Evolutionary conservation across 2,888 invertebrate genomes (phyloP).

Genomic region (Xanthostigma xanthostigma): DNA sequence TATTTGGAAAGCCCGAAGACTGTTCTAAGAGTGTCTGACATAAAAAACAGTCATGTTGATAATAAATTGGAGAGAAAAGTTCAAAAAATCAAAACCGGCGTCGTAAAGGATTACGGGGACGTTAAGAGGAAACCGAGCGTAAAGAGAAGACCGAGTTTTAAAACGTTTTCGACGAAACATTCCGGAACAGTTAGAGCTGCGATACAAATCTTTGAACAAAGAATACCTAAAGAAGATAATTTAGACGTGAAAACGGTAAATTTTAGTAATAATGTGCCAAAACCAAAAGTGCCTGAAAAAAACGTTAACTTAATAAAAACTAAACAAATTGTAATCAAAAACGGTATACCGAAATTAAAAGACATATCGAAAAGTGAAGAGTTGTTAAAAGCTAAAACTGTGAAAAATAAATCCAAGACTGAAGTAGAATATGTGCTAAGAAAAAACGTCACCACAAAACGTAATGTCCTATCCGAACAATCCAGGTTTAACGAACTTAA

Average conservation of each 20-base stretch:
- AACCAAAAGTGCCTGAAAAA: constrained; percentile 46
- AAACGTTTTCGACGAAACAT: constrained; percentile 19
- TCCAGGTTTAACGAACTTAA: too few species aligned
- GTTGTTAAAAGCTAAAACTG: too few species aligned
- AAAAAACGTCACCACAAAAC: too few species aligned
- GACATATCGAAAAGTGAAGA: constrained; percentile 8
- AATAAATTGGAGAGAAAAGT: constrained; percentile 16
- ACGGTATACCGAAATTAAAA: constrained; percentile 37
- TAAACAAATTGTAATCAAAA: constrained; percentile 36
- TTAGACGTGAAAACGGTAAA: background rate
- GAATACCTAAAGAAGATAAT: constrained; percentile 14
- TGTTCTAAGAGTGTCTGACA: background rate
- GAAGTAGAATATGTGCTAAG: too few species aligned
- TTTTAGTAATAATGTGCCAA: constrained; percentile 23
- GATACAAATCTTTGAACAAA: constrained; percentile 26
- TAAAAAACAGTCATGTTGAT: background rate
- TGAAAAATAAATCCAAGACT: too few species aligned
- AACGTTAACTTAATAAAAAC: constrained; percentile 37
- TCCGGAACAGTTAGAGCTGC: constrained; percentile 23
- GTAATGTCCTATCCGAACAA: too few species aligned
- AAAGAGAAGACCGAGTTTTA: constrained; percentile 28
- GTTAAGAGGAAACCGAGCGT: constrained; percentile 11
- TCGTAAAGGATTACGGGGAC: constrained; percentile 7
- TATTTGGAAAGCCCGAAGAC: constrained; percentile 9
- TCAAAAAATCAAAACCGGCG: constrained; percentile 22